Evolutionary conservation across 2,797 vertebrate genomes (phyloP), one percentile per base, ranked within the genome.

Genomic region (Steatocranus sp.): DNA sequence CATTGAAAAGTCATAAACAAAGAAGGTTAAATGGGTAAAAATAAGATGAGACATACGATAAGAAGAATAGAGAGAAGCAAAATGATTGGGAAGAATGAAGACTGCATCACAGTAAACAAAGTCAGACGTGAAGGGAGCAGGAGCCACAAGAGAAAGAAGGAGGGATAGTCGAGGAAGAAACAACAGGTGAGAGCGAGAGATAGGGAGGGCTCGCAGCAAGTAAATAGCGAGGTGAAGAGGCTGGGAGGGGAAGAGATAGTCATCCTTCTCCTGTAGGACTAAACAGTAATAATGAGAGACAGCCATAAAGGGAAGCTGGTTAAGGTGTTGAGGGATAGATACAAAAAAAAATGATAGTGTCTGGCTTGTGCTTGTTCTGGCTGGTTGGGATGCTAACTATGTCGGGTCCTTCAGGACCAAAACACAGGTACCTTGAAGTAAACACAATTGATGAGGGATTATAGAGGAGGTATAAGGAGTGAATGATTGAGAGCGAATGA

Each of bases 371-470:
- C 68, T 73, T 48, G 43, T 49, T 73, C 68, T 49, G 43, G 43
- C 25, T 11, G 78, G 54, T 79, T 61, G 27, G 5, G 73, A 85
- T 83, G 87, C 48, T 79, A 81, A 88, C 81, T 83, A 32, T 81
- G 77, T 84, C 8, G 15, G 46, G 56, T 91, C 88, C 86, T 86
- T 9, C 2, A 86, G 88, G 84, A 91, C 81, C 74, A 46, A 83
- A 83, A 82, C 87, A 80, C 80, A 76, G 38, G 81, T 61, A n/a
- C 27, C 43, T 73, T 49, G 43, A 48, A 14, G 25, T 87, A 83
- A 92, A 88, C 88, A 81, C 53, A 76, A 8, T 53, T 88, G 90
- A 86, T 81, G 86, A 87, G 83, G 56, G 48, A 82, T 81, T 81
- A 81, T 78, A 70, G 75, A 81, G 80, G 58, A 38, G 56, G 17